Conservation (phyloP, 1,140 invertebrate species). For the Sweltsa coloradensis region DNA sequence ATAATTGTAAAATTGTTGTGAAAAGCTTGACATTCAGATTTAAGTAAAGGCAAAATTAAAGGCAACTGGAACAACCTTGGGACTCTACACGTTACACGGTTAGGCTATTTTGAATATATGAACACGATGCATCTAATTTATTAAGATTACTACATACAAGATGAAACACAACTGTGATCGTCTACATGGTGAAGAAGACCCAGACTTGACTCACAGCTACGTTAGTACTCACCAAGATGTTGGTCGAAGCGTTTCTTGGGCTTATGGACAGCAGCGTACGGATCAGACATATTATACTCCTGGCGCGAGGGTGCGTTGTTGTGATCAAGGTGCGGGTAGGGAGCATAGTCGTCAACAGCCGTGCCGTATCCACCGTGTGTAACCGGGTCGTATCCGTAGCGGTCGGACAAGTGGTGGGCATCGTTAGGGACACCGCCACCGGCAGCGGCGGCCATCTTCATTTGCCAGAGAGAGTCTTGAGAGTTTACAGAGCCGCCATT, state of each 20-base stretch:
- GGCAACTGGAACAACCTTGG: no score
- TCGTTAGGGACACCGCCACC: slow-evolving; percentile 28
- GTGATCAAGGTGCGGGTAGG: slow-evolving; percentile 61
- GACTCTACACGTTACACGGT: no score
- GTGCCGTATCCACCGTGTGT: slow-evolving; percentile 63
- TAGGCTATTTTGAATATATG: no score
- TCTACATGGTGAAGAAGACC: no score
- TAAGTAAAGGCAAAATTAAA: no score
- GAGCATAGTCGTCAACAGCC: slow-evolving; percentile 71
- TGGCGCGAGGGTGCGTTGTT: slow-evolving; percentile 68
- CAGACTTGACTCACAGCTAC: no score
- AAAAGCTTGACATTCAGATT: no score
- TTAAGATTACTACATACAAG: no score
- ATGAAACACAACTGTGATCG: no score
- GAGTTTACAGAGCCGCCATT: slow-evolving; percentile 88
- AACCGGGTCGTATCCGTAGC: slow-evolving; percentile 55
- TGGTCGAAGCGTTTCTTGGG: slow-evolving; percentile 69
- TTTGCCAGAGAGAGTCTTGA: slow-evolving; percentile 89
- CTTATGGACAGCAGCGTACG: slow-evolving; percentile 74
- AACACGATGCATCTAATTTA: no score
- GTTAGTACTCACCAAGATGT: slow-evolving; percentile 59
- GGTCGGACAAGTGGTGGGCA: background rate
- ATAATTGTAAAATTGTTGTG: background rate
- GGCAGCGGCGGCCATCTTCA: slow-evolving; percentile 64
- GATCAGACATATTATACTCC: slow-evolving; percentile 74